These are phyloP conservation scores for Scatophagus argus DNA, from an alignment of 2,113 vertebrate genomes.

Conservation along the genomic window DNA sequence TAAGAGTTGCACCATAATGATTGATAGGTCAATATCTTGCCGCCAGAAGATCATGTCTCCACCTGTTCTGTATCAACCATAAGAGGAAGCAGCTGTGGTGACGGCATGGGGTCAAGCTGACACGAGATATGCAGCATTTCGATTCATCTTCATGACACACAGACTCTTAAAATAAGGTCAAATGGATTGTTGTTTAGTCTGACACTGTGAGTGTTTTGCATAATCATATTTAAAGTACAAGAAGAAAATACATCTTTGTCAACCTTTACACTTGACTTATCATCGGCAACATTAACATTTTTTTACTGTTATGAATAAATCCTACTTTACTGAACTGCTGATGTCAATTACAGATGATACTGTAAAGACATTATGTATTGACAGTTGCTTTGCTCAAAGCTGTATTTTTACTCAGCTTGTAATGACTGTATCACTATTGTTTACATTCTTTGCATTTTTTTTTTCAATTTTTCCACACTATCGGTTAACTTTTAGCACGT, in stretches of 20 bases:
- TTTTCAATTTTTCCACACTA: too few relatives aligned
- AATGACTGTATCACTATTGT: neutral
- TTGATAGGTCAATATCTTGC: slow-evolving; percentile 49
- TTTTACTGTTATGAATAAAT: neutral
- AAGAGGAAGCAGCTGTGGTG: slow-evolving; percentile 73
- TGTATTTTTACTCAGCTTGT: neutral
- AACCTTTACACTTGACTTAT: neutral
- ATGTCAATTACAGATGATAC: neutral
- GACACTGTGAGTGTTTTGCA: slow-evolving; percentile 1
- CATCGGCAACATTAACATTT: neutral
- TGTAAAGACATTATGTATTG: neutral
- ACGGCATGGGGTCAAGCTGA: slow-evolving; percentile 48
- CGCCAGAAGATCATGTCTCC: slow-evolving; percentile 38
- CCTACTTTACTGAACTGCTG: neutral
- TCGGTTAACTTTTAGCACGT: neutral
- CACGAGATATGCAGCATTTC: slow-evolving; percentile 49
- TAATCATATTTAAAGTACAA: neutral
- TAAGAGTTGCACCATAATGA: slow-evolving; percentile 31
- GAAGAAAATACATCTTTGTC: neutral
- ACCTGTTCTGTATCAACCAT: slow-evolving; percentile 65
- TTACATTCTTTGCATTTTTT: neutral
- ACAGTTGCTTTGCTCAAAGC: neutral
- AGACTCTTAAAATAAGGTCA: slow-evolving; percentile 33
- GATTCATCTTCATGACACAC: slow-evolving; percentile 50
- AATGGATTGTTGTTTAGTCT: slow-evolving; percentile 39